Percentiles rank a stretch among this genome's conserved stretches.
These are phyloP conservation scores for Styela clava DNA, from an alignment of 23 tunicate species.

Conservation along the genomic window DNA sequence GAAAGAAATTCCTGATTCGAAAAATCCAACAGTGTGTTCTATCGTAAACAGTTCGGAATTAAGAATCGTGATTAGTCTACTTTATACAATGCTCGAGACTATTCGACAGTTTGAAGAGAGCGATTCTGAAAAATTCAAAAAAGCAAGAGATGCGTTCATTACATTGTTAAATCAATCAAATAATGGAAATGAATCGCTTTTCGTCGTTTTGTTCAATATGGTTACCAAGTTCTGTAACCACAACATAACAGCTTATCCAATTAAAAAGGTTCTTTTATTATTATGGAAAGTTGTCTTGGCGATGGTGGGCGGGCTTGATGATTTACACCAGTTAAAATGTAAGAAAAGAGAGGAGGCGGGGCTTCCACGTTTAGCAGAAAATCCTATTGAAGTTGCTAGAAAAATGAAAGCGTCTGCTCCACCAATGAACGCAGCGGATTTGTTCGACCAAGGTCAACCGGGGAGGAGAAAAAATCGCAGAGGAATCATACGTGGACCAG, in stretches of 20 bases:
- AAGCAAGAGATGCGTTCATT: not conserved
- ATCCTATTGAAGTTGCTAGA: slow-evolving; percentile 58
- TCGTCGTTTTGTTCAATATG: slow-evolving; percentile 55
- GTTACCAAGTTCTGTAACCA: slow-evolving; percentile 71
- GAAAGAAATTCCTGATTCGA: slow-evolving; percentile 18
- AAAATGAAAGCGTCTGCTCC: slow-evolving; percentile 88
- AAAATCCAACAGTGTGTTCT: slow-evolving; percentile 43
- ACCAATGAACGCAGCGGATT: slow-evolving; percentile 76
- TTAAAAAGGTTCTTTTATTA: slow-evolving; percentile 77
- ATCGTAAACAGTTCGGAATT: slow-evolving; percentile 53
- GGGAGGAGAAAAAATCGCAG: slow-evolving; percentile 46
- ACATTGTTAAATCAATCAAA: slow-evolving; percentile 34
- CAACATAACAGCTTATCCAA: slow-evolving; percentile 44
- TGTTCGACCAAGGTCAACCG: slow-evolving; percentile 54
- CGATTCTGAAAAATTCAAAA: slow-evolving; percentile 23
- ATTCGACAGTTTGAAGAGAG: slow-evolving; percentile 34
- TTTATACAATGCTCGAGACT: slow-evolving; percentile 83
- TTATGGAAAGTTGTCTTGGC: slow-evolving; percentile 82
- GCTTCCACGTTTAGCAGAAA: slow-evolving; percentile 46
- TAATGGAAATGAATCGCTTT: slow-evolving; percentile 54
- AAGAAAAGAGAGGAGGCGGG: slow-evolving; percentile 48
- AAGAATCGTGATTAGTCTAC: slow-evolving; percentile 47
- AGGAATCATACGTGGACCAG: slow-evolving; percentile 18
- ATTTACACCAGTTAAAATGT: slow-evolving; percentile 40
- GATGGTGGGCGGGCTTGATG: slow-evolving; percentile 55